Evolutionary conservation across 92 coral and sea anemone genomes (phyloP), one percentile per base, ranked within the genome.

Genomic region (Anthopleura xanthogrammica): DNA sequence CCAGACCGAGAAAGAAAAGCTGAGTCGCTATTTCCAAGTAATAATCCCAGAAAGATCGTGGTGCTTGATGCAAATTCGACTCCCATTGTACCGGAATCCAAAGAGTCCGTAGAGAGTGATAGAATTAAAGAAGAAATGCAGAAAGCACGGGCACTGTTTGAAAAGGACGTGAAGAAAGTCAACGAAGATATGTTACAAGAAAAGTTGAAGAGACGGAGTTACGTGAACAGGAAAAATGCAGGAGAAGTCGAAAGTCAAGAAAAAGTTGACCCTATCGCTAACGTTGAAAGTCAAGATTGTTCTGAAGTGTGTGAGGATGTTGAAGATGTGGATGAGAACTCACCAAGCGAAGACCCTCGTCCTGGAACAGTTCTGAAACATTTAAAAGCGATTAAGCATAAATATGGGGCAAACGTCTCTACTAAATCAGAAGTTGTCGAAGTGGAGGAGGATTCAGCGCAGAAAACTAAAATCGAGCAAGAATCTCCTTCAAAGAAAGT

Each of bases 131-230:
- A 75, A 75, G 86, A 77, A 9, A 66, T 52, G 70, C 83, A 55
- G 60, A 41, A 48, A 60, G 42, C 54, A 56, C 56, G 20, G 23
- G 83, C 60, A 19, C 57, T 79, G 58, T 79, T 85, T 2, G 92
- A 83, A 70, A 80, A 81, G 11, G 83, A 77, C 12, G 85, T 83
- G 3, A 76, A 85, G 42, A 88, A 85, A 85, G 87, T 87, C 13
- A 87, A 83, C 76, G 93, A 89, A 71, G 90, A 83, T 54, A 83
- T 91, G 87, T 75, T 83, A 77, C 82, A 60, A 54, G 95, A 89
- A 58, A 81, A 54, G 75, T 65, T 72, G 12, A 76, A 56, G 5
- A 41, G 75, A 83, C 75, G 71, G 29, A 7, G 42, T 16, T 55
- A 70, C 20, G 16, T n/a, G 41, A 74, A 23, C 24, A 22, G 78